phyloP scores from a whole-genome alignment of 2,797 vertebrate species.

The Furcifer pardalis region DNA sequence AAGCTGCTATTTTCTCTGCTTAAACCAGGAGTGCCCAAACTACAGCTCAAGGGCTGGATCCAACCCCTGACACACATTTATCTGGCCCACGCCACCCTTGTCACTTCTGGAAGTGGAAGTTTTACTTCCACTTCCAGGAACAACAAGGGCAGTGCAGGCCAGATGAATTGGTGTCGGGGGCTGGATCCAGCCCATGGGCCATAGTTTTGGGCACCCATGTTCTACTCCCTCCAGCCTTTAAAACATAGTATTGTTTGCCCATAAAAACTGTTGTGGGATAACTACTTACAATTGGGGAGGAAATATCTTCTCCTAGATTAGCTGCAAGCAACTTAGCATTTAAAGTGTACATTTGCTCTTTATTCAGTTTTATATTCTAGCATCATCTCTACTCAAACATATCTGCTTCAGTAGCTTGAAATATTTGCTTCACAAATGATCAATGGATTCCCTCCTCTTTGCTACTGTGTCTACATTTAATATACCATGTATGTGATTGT shows the following conservation, averaged over 20 bases:
- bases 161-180: too few relatives aligned
- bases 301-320: not conserved
- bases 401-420: not conserved
- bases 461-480: not conserved
- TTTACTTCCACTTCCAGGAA: too few relatives aligned
- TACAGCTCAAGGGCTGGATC: too few relatives aligned
- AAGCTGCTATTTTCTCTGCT: too few relatives aligned
- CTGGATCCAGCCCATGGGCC: too few relatives aligned
- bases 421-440: not conserved
- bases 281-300: not conserved
- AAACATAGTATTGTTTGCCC: not conserved
- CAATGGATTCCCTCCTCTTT: rapidly evolving
- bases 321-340: not conserved
- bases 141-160: too few relatives aligned
- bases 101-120: too few relatives aligned
- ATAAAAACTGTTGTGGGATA: not conserved
- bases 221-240: not conserved
- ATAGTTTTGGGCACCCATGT: too few relatives aligned
- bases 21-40: too few relatives aligned
- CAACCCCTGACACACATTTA: too few relatives aligned
- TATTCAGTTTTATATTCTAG: not conserved
- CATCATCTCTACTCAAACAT: not conserved
- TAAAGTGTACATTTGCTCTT: not conserved
- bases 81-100: too few relatives aligned
- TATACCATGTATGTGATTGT: not conserved